Conservation (phyloP, 2,113 vertebrate genomes). For the Notechis scutatus region DNA sequence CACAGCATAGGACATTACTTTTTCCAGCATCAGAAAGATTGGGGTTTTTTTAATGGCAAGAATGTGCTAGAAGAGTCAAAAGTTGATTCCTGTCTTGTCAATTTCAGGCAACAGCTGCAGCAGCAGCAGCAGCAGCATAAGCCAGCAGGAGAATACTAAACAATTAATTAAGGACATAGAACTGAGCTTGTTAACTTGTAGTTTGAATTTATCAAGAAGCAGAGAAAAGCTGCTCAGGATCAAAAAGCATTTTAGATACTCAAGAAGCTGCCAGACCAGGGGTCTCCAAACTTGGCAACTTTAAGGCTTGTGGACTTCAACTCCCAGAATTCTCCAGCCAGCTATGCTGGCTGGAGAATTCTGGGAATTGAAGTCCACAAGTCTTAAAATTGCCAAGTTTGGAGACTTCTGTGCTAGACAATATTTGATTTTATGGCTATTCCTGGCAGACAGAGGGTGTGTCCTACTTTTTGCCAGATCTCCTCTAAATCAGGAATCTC, state of each 20-base stretch:
- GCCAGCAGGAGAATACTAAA: not conserved
- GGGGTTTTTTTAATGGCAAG: not conserved
- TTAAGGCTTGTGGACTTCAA: no score
- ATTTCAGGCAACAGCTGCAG: not conserved
- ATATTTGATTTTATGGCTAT: not conserved
- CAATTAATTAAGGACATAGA: not conserved
- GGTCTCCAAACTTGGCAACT: no score
- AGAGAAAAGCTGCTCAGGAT: not conserved
- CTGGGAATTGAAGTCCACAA: no score
- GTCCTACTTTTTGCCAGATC: not conserved
- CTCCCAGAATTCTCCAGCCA: no score
- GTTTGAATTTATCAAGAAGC: not conserved
- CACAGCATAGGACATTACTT: not conserved
- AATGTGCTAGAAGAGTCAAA: not conserved
- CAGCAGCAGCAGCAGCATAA: not conserved
- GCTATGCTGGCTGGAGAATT: no score
- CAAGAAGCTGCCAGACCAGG: not conserved
- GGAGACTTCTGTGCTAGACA: not conserved
- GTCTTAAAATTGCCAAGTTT: no score
- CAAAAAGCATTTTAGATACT: not conserved
- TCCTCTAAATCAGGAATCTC: not conserved
- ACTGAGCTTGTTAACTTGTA: not conserved
- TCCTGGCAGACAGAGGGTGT: not conserved
- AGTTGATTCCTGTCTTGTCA: not conserved
- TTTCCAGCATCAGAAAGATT: not conserved